Percentiles rank a stretch among this genome's conserved stretches.
Evolutionary conservation across 2,888 invertebrate genomes (phyloP).

Genomic region (Hyalella azteca): DNA sequence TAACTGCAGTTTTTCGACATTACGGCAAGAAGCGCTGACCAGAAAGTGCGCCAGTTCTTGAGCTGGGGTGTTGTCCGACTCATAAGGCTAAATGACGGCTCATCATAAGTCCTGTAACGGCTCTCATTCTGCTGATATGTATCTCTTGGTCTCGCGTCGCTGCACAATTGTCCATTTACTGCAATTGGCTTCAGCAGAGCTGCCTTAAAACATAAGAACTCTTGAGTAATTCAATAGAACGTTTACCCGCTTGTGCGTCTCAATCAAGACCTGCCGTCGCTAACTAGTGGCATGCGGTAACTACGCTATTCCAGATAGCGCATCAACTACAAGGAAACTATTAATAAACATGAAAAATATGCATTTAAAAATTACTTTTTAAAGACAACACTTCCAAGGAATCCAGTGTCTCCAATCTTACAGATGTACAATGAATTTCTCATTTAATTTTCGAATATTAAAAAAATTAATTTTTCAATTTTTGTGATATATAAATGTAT

Average conservation of each 20-base stretch:
- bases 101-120: conserved; percentile 8
- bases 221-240: background rate
- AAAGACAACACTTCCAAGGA: no score
- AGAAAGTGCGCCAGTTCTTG: background rate
- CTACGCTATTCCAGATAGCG: no score
- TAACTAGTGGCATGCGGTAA: no score
- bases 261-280: background rate
- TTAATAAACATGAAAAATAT: no score
- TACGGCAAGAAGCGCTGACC: background rate
- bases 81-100: background rate
- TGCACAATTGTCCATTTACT: conserved; percentile 10
- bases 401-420: no score
- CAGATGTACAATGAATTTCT: no score
- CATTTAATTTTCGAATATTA: no score
- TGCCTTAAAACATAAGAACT: conserved; percentile 7
- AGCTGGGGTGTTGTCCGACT: background rate
- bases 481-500: no score
- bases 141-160: background rate
- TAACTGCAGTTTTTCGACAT: conserved; percentile 18
- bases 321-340: no score
- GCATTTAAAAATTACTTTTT: no score
- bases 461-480: no score
- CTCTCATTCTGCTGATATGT: conserved; percentile 16
- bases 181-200: conserved; percentile 9
- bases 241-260: background rate